Evolutionary conservation across 2,113 vertebrate species (phyloP), one percentile per base, ranked within the genome.

Genomic region (Misgurnus mizolepis): DNA sequence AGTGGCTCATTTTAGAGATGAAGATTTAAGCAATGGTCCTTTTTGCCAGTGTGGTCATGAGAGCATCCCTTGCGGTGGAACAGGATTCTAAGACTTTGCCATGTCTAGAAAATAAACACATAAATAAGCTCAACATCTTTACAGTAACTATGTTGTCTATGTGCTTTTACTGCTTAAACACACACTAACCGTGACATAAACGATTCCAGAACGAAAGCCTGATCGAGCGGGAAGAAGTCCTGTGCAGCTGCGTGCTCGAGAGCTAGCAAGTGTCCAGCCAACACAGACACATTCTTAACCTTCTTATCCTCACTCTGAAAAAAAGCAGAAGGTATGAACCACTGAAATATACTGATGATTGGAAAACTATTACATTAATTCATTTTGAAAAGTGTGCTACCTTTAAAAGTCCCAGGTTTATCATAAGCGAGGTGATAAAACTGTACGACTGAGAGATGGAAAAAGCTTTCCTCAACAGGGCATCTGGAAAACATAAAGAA

Each of bases 341-440:
- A 6, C 11, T 70, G 11, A 27, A 12, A 58, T 14, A 43, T 27
- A 12, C 7, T 1, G 15, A 56, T 39, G 27, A 2, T 3, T 34
- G 27, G 3, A 34, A 34, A 34, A 34, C 1, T 3, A 22, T 34
- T 10, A 47, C 45, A 7, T 47, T 47, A 47, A 6, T 47, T 8
- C 4, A 47, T 6, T 6, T 47, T 10, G 45, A 0, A 8, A 47
- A 58, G 64, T 15, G 27, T 62, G 8, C 40, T 81, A 98, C 98
- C 96, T 99, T 99, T 74, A 99, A 92, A 18, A 99, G 92, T 39
- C 97, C 98, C 87, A 98, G 93, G 83, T 96, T 93, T 67, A 97
- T 85, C 58, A 99, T 89, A 65, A 99, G 90, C 27, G 91, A 93
- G 45, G 95, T 96, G 68, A 98, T 87, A 80, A 99, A 99, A 50